A percentile compares a stretch with the other conserved stretches of the same genome.
phyloP scores from a whole-genome alignment of 2,113 vertebrate genomes.

The Phycodurus eques region DNA sequence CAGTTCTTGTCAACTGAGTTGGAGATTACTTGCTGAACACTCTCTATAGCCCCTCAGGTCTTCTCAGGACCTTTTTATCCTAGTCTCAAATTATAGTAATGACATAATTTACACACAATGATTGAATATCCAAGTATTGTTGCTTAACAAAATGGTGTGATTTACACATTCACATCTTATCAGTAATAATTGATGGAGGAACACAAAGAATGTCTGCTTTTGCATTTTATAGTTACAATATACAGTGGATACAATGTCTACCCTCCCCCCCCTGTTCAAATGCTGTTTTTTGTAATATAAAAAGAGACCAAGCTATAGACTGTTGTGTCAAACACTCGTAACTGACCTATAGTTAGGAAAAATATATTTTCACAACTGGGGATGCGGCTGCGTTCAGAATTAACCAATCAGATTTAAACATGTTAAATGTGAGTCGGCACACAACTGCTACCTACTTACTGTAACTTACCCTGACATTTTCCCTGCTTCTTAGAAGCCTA shows the following conservation, averaged over 20 bases:
- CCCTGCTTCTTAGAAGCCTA: background rate
- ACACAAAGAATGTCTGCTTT: slow-evolving; percentile 29
- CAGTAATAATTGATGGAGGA: slow-evolving; percentile 30
- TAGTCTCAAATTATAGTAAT: slow-evolving; percentile 4
- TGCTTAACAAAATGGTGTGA: slow-evolving; percentile 26
- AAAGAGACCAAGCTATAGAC: no score
- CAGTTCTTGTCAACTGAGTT: slow-evolving; percentile 30
- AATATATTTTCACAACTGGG: no score
- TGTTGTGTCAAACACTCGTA: no score
- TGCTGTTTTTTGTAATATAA: no score
- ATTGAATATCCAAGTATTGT: background rate
- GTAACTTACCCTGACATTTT: no score
- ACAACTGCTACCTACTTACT: no score
- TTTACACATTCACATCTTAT: slow-evolving; percentile 24
- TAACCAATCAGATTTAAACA: no score
- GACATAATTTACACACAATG: background rate
- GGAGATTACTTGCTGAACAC: slow-evolving; percentile 20
- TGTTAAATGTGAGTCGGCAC: no score
- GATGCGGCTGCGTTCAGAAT: no score
- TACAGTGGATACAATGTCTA: background rate
- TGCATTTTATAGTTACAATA: background rate
- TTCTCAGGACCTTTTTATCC: slow-evolving; percentile 12
- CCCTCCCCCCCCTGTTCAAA: no score
- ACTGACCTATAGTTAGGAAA: no score
- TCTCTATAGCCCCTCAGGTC: slow-evolving; percentile 2